phyloP scores from a whole-genome alignment of 2,113 vertebrate genomes.

The Gymnogyps californianus region DNA sequence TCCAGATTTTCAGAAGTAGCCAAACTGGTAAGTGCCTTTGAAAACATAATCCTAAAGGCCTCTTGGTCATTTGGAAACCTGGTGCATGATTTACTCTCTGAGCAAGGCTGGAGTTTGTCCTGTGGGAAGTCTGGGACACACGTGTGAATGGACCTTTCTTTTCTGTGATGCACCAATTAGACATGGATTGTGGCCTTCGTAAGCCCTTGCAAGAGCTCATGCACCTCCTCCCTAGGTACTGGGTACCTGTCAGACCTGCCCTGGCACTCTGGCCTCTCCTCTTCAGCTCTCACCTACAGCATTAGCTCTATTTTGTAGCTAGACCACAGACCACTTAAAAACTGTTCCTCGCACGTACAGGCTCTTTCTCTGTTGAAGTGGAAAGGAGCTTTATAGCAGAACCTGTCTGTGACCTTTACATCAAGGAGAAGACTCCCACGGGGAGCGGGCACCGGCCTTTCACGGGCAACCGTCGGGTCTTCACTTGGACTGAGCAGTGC shows the following conservation, averaged over 20 bases:
- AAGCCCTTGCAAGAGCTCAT: neutral
- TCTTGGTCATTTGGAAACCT: neutral
- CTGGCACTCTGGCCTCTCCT: neutral
- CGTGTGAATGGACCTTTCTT: neutral
- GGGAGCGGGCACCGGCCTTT: fast-evolving
- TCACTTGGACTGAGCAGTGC: neutral
- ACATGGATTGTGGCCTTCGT: neutral
- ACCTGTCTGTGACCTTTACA: neutral
- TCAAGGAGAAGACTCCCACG: neutral
- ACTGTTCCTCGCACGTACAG: neutral
- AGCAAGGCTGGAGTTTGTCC: neutral
- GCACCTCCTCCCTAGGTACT: neutral
- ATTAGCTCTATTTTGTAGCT: neutral
- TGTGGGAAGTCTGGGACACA: neutral
- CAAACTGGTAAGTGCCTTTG: neutral
- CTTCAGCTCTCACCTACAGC: neutral
- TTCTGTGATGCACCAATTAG: neutral
- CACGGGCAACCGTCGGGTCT: fast-evolving
- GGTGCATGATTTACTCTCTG: neutral
- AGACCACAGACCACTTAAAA: neutral
- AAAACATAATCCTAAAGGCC: neutral
- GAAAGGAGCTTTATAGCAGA: neutral
- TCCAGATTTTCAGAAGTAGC: neutral
- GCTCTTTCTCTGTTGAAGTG: neutral
- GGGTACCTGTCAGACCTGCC: neutral